These are phyloP conservation scores for Actinemys pallida DNA, from an alignment of 2,113 vertebrate genomes.

Conservation along the genomic window DNA sequence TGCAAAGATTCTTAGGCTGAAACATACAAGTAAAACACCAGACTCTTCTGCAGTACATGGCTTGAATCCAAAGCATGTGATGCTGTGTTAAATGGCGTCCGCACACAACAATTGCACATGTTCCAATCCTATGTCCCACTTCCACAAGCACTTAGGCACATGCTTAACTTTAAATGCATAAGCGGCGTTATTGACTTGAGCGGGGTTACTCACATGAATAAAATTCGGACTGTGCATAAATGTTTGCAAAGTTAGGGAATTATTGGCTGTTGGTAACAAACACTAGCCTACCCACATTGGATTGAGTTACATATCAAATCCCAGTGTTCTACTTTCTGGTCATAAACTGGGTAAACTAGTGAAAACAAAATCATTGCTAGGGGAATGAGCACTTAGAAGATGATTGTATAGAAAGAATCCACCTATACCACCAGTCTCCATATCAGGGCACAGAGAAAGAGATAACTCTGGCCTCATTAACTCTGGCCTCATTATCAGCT, in stretches of 20 bases:
- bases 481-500: background rate
- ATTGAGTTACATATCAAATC: background rate
- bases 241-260: background rate
- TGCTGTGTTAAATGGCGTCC: background rate
- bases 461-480: background rate
- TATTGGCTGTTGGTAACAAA: constrained; percentile 1
- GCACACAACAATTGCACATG: background rate
- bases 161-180: accelerated
- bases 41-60: background rate
- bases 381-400: background rate
- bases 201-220: background rate
- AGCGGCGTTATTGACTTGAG: background rate
- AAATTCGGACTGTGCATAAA: background rate
- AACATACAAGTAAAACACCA: background rate
- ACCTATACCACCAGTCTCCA: background rate
- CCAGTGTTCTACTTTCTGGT: background rate
- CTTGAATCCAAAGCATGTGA: background rate
- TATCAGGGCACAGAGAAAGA: background rate
- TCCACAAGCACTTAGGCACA: accelerated
- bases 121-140: background rate
- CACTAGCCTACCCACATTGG: background rate
- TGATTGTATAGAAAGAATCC: accelerated
- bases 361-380: background rate
- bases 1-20: background rate
- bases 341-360: background rate